Base-by-base conservation (phyloP, 2,888 invertebrate genomes). In the Smittia aterrima region DNA sequence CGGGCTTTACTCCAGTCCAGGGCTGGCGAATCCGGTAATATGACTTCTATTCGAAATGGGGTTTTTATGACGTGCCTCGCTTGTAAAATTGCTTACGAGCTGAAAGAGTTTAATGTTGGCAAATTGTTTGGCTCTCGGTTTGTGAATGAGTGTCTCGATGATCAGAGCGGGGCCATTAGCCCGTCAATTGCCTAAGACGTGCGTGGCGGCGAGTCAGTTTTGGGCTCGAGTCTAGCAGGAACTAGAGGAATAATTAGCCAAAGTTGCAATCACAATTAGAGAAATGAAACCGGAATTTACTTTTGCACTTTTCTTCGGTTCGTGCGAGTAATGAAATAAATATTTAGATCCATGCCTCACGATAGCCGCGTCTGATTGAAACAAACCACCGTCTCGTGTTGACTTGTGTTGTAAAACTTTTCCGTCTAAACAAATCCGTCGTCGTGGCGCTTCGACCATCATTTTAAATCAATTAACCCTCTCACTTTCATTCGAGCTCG, bases 81-180 rank as follows among this genome's bases (percentile, higher is more conserved):
- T 53, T 7, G 53, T 53, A 53, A 53, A 53, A n/a, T n/a, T n/a
- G n/a, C n/a, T 13, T 2, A 16, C 6, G 66, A n/a, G n/a, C 66
- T 20, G 38, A 66, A 66, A 66, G 66, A 66, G 66, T 66, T 66
- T 66, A 66, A 66, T 66, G 66, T 38, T 38, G 38, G 38, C 9
- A n/a, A n/a, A n/a, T n/a, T n/a, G n/a, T n/a, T n/a, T n/a, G n/a
- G n/a, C n/a, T n/a, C n/a, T 38, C 9, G 4, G 4, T 38, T 38
- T 9, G 6, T 38, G 4, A 4, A 38, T 38, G 38, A 38, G 9
- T 38, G 38, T 7, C 6, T 38, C 38, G n/a, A n/a, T 38, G 9
- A 9, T 38, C 9, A 9, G 4, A 4, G 38, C 4, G 6, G 4
- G 38, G 9, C 38, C 38, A 38, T 66, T 40, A 66, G n/a, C n/a